Base-by-base conservation (phyloP, 2,888 invertebrate species). In the Ditylenchus weischeri region DNA sequence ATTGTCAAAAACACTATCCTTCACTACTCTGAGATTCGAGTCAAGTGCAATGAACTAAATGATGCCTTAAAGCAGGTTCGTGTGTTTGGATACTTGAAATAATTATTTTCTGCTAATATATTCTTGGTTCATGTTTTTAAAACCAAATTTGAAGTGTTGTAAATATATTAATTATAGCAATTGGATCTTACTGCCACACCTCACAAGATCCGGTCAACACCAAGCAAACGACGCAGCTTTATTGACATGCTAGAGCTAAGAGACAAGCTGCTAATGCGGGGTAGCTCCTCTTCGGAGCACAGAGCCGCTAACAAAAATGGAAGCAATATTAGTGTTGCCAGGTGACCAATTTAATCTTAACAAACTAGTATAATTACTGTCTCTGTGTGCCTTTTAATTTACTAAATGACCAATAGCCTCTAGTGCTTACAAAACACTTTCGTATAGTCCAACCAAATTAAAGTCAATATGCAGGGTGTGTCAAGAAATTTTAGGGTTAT, bases 1-100 rank as follows among this genome's bases (percentile, higher is more conserved):
- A 83, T 83, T 64, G 83, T 83, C 65, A 83, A 83, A 68, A 80
- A 82, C 68, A 82, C 83, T 18, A 83, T 83, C 57, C 71, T 83
- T 15, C 79, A 83, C 70, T 83, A 83, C 72, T 78, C 82, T 18
- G 82, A 83, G 69, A 77, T 83, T 38, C 74, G 83, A 8, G 76
- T 77, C 19, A 83, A 83, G 64, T 80, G 82, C 57, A 77, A 78
- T 15, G 83, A 83, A 62, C 71, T 83, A 21, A 83, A 83, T 68
- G 83, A 83, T 63, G 83, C 82, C 0, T 73, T 83, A 49, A 83
- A 83, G 70, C 79, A 81, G 74, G 79, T 79, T 49, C 36, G 54
- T 43, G 29, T 29, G 29, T 29, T 29, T 29, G 29, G 5, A 29
- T 29, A 29, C 5, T 29, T 29, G 29, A 4, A 4, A 29, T 29